Conservation (phyloP, 2,888 invertebrate genomes). For the Marronus borbonicus region DNA sequence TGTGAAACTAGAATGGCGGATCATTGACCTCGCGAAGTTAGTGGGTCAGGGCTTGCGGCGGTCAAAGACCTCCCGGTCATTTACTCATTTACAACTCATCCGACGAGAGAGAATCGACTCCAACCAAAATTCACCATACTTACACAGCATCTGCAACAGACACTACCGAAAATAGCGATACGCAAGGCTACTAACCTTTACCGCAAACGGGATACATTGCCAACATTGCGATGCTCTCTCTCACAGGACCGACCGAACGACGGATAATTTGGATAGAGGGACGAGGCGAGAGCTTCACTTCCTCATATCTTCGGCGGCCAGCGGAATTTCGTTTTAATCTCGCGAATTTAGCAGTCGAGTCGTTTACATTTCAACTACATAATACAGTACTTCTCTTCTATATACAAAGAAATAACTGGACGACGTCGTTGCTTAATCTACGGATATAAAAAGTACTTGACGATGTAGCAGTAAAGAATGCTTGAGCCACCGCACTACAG, state of each 20-base stretch:
- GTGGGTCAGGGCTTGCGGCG: constrained; percentile 70
- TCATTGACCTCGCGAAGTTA: constrained; percentile 71
- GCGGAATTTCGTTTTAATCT: constrained; percentile 37
- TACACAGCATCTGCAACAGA: constrained; percentile 50
- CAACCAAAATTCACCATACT: constrained; percentile 44
- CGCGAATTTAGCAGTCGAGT: constrained; percentile 32
- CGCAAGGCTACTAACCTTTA: constrained; percentile 47
- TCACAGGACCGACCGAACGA: constrained; percentile 29
- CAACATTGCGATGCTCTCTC: constrained; percentile 39
- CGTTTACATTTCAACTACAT: constrained; percentile 33
- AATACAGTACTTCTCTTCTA: constrained; percentile 3
- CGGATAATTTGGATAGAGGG: constrained; percentile 45
- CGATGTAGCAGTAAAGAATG: background rate
- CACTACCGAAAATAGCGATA: constrained; percentile 49
- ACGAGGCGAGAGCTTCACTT: constrained; percentile 36
- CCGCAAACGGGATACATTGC: constrained; percentile 45
- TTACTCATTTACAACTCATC: constrained; percentile 64
- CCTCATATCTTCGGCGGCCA: constrained; percentile 39
- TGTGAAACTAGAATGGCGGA: constrained; percentile 70
- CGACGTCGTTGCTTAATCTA: constrained; percentile 1
- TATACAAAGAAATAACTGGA: background rate
- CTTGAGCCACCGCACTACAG: background rate
- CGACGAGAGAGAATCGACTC: constrained; percentile 47
- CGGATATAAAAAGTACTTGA: background rate
- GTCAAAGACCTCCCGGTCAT: constrained; percentile 69